Evolutionary conservation across 2,797 vertebrate genomes (phyloP), one percentile per base, ranked within the genome.

Genomic region (Chelon auratus): DNA sequence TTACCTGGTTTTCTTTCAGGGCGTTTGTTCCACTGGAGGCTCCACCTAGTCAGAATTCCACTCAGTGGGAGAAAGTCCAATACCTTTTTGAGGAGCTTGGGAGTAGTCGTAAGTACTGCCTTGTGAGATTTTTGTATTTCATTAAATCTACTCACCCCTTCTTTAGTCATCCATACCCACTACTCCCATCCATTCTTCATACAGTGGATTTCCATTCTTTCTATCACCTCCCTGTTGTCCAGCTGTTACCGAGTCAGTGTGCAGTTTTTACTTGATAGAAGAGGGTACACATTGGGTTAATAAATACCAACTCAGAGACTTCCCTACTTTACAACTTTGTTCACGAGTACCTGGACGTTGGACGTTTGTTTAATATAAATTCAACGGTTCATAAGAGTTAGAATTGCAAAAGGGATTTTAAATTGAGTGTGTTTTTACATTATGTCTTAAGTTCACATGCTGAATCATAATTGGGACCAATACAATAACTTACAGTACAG

Each of bases 31-130:
- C 98, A 40, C 89, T 99, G 76, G 88, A 93, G 64, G 88, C 96
- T 69, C 95, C 96, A n/a, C 91, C 90, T 40, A 90, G 92, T 78
- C 95, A 95, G 87, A 99, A 99, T 90, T 95, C 97, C 54, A 98
- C 98, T 1, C 96, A 99, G n/a, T 97, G 97, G 96, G 96, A 98
- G 68, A 99, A 97, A 91, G 95, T 99, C 15, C 96, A 97, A 63
- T 94, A 97, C 43, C 89, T 99, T 12, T 97, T 99, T 91, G 94
- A 97, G 87, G 97, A 99, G 89, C 95, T 99, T 83, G 97, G 97
- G 81, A 99, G 96, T 78, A 95, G 94, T 84, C 95, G 98, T 99
- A 95, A 99, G 97, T 96, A 88, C 4, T 69, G 2, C 13, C 10
- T 55, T 13, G 30, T 33, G 5, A 5, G 30, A 33, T 33, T 26